phyloP scores from a whole-genome alignment of 1,140 invertebrate species.

The Physella acuta region DNA sequence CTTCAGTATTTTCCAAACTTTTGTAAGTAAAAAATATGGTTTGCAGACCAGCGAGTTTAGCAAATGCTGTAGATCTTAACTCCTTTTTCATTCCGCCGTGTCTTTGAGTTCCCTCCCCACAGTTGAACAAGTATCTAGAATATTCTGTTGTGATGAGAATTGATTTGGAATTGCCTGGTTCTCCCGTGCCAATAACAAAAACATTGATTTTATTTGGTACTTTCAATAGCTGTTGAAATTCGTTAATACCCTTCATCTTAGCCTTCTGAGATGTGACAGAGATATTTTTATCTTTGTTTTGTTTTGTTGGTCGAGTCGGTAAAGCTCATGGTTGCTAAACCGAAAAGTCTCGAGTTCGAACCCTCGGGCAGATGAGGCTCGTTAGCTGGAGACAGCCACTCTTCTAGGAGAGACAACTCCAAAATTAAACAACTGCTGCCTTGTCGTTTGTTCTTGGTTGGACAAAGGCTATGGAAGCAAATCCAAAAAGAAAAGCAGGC shows the following conservation, averaged over 20 bases:
- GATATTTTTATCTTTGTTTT: too few relatives aligned
- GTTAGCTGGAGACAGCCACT: too few relatives aligned
- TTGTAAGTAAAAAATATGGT: constrained; percentile 85
- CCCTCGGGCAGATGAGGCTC: too few relatives aligned
- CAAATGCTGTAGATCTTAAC: constrained; percentile 14
- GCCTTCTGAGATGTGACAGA: neutral
- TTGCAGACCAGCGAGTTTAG: constrained; percentile 62
- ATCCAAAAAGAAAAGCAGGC: too few relatives aligned
- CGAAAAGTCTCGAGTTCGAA: too few relatives aligned
- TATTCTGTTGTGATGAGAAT: constrained; percentile 19
- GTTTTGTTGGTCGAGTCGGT: too few relatives aligned
- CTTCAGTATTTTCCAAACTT: constrained; percentile 71
- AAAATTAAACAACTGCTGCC: too few relatives aligned
- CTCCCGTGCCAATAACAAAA: constrained; percentile 19
- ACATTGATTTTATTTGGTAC: constrained; percentile 18
- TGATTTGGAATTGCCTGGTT: constrained; percentile 13
- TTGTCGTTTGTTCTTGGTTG: too few relatives aligned
- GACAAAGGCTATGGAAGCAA: too few relatives aligned
- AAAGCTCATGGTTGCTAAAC: too few relatives aligned
- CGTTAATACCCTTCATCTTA: too few relatives aligned
- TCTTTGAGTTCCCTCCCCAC: constrained; percentile 21
- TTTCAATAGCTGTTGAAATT: constrained; percentile 1
- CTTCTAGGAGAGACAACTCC: too few relatives aligned
- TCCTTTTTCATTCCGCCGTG: constrained; percentile 9
- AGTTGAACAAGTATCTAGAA: constrained; percentile 25